Percentiles rank a stretch among this genome's conserved stretches.
These are phyloP conservation scores for Epinotia nisella DNA, from an alignment of 2,888 invertebrate species.

Conservation along the genomic window DNA sequence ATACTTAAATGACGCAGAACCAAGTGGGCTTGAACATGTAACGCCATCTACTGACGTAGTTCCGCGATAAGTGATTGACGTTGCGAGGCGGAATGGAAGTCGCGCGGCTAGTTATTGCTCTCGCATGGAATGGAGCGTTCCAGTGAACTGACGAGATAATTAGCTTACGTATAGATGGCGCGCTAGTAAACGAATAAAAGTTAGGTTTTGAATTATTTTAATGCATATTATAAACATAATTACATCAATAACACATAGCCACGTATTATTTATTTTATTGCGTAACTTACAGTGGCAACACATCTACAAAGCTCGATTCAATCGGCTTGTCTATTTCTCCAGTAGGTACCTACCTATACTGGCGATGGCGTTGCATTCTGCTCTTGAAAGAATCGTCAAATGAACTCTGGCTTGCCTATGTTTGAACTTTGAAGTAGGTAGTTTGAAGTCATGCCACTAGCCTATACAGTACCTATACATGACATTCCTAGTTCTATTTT, in stretches of 20 bases:
- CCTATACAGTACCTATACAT: too few relatives aligned
- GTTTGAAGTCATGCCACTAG: too few relatives aligned
- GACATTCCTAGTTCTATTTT: neutral
- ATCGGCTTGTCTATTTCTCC: neutral
- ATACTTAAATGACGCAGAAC: neutral
- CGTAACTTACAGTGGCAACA: too few relatives aligned
- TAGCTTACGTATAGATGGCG: slow-evolving; percentile 40
- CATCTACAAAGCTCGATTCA: too few relatives aligned
- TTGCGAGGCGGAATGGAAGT: slow-evolving; percentile 15
- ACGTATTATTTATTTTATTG: too few relatives aligned
- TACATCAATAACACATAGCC: too few relatives aligned
- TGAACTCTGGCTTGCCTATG: too few relatives aligned
- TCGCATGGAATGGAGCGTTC: neutral
- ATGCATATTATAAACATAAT: too few relatives aligned
- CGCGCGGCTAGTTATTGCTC: slow-evolving; percentile 12
- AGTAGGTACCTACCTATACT: too few relatives aligned
- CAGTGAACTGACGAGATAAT: slow-evolving; percentile 22
- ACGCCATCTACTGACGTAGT: slow-evolving; percentile 34
- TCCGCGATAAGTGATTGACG: slow-evolving; percentile 14
- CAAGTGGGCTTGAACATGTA: neutral
- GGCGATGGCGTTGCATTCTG: neutral
- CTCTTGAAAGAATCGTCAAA: too few relatives aligned
- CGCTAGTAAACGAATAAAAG: neutral
- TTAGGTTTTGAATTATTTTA: neutral
- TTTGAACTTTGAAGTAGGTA: too few relatives aligned